phyloP scores from a whole-genome alignment of 2,113 vertebrate genomes.

The Clarias magur region DNA sequence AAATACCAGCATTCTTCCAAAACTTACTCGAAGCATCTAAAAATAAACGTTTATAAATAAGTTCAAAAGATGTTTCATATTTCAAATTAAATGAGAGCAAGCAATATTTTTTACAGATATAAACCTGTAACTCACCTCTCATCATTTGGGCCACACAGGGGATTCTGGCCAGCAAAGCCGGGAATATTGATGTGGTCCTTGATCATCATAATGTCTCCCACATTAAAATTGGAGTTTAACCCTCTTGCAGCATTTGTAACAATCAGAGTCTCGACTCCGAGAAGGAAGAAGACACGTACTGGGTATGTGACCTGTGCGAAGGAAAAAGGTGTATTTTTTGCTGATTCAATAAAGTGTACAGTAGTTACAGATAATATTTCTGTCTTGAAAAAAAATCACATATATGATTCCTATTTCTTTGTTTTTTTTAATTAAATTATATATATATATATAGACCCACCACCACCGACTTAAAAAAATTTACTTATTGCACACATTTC shows the following conservation, averaged over 20 bases:
- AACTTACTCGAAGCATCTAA: background rate
- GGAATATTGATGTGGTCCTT: constrained; percentile 80
- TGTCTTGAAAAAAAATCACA: background rate
- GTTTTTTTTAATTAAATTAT: background rate
- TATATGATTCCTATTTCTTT: background rate
- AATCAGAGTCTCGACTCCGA: constrained; percentile 73
- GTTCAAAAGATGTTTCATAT: background rate
- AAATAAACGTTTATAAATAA: background rate
- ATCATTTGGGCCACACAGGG: constrained; percentile 74
- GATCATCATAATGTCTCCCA: constrained; percentile 80
- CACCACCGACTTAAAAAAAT: too few species aligned
- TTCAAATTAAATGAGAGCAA: background rate
- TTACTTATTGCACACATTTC: background rate
- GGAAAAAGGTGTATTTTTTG: background rate
- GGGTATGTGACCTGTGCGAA: constrained; percentile 73
- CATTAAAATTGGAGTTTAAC: constrained; percentile 62
- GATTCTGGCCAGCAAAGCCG: constrained; percentile 73
- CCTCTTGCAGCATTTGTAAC: constrained; percentile 79
- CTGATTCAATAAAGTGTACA: background rate
- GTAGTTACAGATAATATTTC: background rate
- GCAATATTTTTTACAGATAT: background rate
- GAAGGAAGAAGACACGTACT: constrained; percentile 72
- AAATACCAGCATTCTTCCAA: background rate
- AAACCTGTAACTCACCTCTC: constrained; percentile 62
- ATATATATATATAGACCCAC: too few species aligned